Evolutionary conservation across 2,113 vertebrate genomes (phyloP), one percentile per base, ranked within the genome.

Genomic region (Coturnix japonica): DNA sequence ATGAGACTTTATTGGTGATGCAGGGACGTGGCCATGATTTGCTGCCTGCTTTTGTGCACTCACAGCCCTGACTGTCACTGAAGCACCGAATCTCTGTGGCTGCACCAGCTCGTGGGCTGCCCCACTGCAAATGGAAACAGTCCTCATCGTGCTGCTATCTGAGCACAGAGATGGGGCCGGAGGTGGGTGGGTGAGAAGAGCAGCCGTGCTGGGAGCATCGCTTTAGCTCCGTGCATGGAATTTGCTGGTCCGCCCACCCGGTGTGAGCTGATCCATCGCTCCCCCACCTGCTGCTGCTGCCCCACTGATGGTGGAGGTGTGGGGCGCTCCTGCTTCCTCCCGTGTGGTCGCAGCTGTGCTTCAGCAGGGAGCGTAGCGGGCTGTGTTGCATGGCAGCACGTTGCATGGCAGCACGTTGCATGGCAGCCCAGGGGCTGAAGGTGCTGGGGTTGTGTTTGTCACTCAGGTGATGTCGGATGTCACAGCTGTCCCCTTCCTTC

Each of bases 341-440:
- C 0, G 0, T 19, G 54, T 26, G 53, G 21, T 56, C 37, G 2
- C 1, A 0, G 25, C 57, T 41, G 37, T 17, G 43, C 57, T 37
- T 23, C 6, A 6, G 23, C 3, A 17, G 26, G 47, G 16, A 47
- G 46, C 11, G 46, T 16, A n/a, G 22, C 23, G 10, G n/a, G n/a
- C n/a, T n/a, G n/a, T 10, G 33, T 4, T 47, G 16, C 8, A 20
- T 0, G 1, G 2, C 53, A 43, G 47, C 33, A 2, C 11, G 33
- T 4, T 47, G 16, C 8, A 20, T 0, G 1, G 2, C 53, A 43
- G 47, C 33, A 2, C 25, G 23, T 28, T 6, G n/a, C 7, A 0
- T 17, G 19, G 37, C 39, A 30, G 49, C 7, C 47, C 23, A n/a
- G 60, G 54, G 70, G 21, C 63, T 31, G 11, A 28, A 39, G 54